Evolutionary conservation across 2,888 invertebrate genomes (phyloP), one percentile per base, ranked within the genome.

Genomic region (Rambutsinella grinnellia): DNA sequence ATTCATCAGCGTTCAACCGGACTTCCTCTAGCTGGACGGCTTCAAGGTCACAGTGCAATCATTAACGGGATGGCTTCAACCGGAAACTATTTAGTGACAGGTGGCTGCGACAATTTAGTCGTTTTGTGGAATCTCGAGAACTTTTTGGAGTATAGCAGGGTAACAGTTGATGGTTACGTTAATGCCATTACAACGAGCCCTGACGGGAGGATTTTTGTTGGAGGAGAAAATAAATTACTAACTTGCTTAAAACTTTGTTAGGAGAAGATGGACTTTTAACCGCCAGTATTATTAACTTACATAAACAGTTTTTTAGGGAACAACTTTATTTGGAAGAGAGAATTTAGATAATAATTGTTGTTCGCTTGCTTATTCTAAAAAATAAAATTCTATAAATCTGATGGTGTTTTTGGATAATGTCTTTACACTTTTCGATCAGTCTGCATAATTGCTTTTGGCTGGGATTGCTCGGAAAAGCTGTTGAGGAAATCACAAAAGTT

Each of bases 1-100:
- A 85, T 91, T 19, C 89, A 90, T 80, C 88, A 89, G 58, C 87
- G 87, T 49, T 87, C 87, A 8, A 85, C 87, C 47, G 78, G 80
- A 0, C 74, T 72, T 47, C 78, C 81, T 10, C n/a, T 72, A 8
- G 3, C 72, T 3, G 82, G 79, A 10, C 70, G 27, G 57, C 75
- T 84, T 46, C 75, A 76, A 63, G 80, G 81, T 2, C 81, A 81
- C 63, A 57, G 67, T 5, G 75, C 77, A 19, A 78, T 81, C n/a
- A 72, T 81, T 23, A 80, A 74, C 27, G 63, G 69, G 8, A 51
- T 79, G 19, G 26, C 26, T 19, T 28, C 54, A 24, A 24, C 23
- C 8, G 62, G 68, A n/a, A 65, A 63, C 0, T 46, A 8, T 5
- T 27, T 79, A 10, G 66, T 71, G 24, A 88, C 87, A 69, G 88